Base-by-base conservation (phyloP, 2,888 invertebrate genomes). In the Spisula solida region DNA sequence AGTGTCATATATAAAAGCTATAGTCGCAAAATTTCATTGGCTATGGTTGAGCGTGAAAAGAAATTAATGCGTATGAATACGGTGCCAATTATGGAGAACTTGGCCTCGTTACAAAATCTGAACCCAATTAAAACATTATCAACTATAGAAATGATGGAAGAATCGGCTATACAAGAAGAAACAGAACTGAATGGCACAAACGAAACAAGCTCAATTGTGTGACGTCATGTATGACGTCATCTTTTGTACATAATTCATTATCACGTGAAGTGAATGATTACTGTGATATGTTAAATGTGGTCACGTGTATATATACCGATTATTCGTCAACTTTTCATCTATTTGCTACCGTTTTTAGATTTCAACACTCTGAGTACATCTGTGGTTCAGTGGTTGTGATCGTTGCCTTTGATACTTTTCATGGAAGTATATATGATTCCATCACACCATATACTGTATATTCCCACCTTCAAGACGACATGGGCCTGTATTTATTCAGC, bases 1-100 rank as follows among this genome's bases (percentile, higher is more conserved):
- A 96, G 96, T 93, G 95, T 96, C 56, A 96, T 96, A 84, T 96
- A 96, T 93, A 96, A 96, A 91, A 96, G 94, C 89, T 96, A 96
- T 91, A 94, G 94, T 89, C 90, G 96, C 14, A 95, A 96, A 88
- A 93, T 96, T 92, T 95, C 95, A 25, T 89, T 95, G 41, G 95
- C 96, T 31, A 96, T 96, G 95, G 94, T 94, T 16, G 95, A 92
- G 83, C 84, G 94, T 12, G 95, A 95, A 82, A 90, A 94, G 55
- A 93, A 95, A 70, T 88, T 95, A n/a, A 89, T 95, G 82, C 85
- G 95, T 31, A 95, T 95, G 95, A 93, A 95, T 89, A 95, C 95
- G 6, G 94, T 94, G 70, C 95, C 95, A 14, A 93, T 94, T 41
- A 94, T 92, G 92, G 90, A 91, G 48, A 91, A 90, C 55, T 84